Evolutionary conservation across 2,113 vertebrate genomes (phyloP).

Genomic region (Bucco capensis): DNA sequence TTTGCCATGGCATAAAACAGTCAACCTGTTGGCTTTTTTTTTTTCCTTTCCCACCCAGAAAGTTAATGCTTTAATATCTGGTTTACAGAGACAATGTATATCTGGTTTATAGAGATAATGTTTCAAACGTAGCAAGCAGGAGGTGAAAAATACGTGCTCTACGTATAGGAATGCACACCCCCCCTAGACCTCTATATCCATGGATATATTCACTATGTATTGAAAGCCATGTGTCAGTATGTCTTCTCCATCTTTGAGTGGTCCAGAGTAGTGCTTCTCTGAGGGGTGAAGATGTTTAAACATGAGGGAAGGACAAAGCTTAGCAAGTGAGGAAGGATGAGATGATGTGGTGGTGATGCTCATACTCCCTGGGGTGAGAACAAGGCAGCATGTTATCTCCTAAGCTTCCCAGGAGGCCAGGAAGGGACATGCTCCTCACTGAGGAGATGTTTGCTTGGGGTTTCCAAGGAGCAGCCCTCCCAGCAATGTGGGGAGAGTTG

Average conservation of each 20-base stretch:
- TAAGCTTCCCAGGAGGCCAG: neutral
- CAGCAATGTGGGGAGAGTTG: neutral
- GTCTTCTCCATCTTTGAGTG: neutral
- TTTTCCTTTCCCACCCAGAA: neutral
- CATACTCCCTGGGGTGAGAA: neutral
- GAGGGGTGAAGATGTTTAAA: neutral
- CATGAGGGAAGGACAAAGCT: neutral
- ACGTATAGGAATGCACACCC: neutral
- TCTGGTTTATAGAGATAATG: neutral
- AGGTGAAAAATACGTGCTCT: neutral
- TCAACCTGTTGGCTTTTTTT: too few species aligned
- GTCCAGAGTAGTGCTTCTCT: neutral
- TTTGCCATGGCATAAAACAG: neutral
- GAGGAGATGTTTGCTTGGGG: neutral
- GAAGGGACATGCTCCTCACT: neutral
- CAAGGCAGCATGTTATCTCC: neutral
- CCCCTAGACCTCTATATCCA: too few species aligned
- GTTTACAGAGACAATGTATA: neutral
- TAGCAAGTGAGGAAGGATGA: fast-evolving
- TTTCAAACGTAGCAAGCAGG: neutral
- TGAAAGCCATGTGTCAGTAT: neutral
- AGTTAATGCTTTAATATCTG: neutral
- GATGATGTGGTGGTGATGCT: neutral
- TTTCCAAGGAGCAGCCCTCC: neutral
- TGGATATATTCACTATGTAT: neutral